Base-by-base conservation (phyloP, 2,888 invertebrate genomes). In the Ischnus inquisitorius region DNA sequence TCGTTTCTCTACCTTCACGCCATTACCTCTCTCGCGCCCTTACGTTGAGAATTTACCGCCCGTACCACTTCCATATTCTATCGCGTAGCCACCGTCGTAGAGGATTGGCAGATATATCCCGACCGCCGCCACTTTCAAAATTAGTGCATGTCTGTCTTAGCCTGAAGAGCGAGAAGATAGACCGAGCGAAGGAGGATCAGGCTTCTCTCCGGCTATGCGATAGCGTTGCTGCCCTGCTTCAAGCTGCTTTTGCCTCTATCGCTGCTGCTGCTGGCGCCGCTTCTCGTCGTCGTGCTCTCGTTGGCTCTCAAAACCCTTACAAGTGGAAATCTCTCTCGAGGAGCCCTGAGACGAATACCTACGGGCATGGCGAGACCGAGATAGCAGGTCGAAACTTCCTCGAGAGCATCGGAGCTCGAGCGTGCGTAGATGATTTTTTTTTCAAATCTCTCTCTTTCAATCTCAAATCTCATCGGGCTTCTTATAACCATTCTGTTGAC, bases 131-230 rank as follows among this genome's bases (percentile, higher is more conserved):
- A 90, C 91, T 90, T 90, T 89, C 89, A 85, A 91, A 92, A 92
- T 92, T 91, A 91, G 89, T 88, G 87, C 86, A 87, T 83, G 88
- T 88, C 89, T 89, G 87, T 89, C 89, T 90, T 87, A 87, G 67
- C 87, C 83, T 81, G 72, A 71, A 83, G 79, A 82, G 83, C 34
- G 80, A 86, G 79, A 83, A 76, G 69, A 65, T 68, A 77, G 67
- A 68, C 74, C 72, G 76, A 84, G 72, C 75, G 81, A 79, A 72
- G 71, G 54, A 81, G 81, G 87, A 86, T 69, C 75, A 51, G 69
- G 39, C 28, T 12, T 67, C 65, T 57, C 64, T 65, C 51, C n/a
- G 48, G 67, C 64, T 6, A 71, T 25, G 48, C 28, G 22, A 57
- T 57, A 57, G 57, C 57, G 57, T 25, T 46, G 60, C 46, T 25